Evolutionary conservation across 2,797 vertebrate species (phyloP).

Genomic region (Semotilus atromaculatus): DNA sequence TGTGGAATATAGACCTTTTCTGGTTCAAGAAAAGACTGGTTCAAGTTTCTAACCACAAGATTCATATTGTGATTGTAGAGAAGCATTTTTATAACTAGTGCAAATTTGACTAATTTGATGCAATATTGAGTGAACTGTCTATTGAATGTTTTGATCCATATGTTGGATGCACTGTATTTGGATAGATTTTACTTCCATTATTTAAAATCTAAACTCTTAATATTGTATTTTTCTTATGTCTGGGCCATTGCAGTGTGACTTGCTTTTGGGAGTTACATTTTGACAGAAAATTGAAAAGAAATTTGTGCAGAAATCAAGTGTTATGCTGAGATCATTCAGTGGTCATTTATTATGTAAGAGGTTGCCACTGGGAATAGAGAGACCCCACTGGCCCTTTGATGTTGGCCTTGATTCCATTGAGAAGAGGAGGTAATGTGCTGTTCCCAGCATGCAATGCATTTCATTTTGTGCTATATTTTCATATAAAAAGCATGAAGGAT

Average conservation of each 20-base stretch:
- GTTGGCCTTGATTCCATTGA: conserved; percentile 36
- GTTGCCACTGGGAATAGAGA: conserved; percentile 44
- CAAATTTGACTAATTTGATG: neutral
- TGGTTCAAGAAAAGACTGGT: neutral
- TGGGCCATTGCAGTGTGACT: neutral
- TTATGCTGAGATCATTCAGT: conserved; percentile 27
- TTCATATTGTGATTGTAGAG: neutral
- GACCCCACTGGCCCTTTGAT: conserved; percentile 44
- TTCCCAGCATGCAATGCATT: conserved; percentile 52
- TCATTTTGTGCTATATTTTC: conserved; percentile 35
- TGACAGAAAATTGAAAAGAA: neutral
- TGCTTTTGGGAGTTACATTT: neutral
- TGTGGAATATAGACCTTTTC: neutral
- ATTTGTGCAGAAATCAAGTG: neutral
- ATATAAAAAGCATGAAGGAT: neutral
- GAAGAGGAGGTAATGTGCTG: conserved; percentile 7
- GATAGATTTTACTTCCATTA: neutral
- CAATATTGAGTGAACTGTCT: neutral
- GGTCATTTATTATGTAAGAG: conserved; percentile 52
- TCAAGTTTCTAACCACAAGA: neutral
- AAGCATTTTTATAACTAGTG: neutral
- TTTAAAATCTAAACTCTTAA: neutral
- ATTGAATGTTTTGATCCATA: neutral
- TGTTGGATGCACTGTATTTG: neutral
- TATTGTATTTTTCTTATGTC: neutral